Evolutionary conservation across 2,797 vertebrate species (phyloP).

Genomic region (Bradypus variegatus): DNA sequence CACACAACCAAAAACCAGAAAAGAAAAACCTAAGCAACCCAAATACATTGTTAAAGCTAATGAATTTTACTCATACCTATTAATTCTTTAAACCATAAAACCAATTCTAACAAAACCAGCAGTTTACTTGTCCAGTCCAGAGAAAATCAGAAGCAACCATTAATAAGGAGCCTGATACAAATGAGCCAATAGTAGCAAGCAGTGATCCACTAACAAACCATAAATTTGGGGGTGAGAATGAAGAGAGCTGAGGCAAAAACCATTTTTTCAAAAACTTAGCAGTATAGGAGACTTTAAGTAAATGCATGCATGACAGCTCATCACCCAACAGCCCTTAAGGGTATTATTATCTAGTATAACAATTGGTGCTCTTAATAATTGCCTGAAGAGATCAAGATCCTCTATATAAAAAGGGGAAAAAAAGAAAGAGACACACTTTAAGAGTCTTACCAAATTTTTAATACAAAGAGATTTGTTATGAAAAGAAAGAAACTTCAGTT

Average conservation of each 20-base stretch:
- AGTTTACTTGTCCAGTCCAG: background rate
- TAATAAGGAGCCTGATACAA: background rate
- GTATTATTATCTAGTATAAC: background rate
- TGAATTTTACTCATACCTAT: background rate
- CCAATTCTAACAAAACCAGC: background rate
- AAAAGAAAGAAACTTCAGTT: conserved; percentile 3
- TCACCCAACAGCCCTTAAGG: background rate
- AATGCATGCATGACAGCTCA: background rate
- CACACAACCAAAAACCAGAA: background rate
- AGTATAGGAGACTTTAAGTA: background rate
- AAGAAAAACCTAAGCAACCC: background rate
- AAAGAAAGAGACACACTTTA: background rate
- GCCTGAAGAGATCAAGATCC: background rate
- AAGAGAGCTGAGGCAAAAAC: background rate
- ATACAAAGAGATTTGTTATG: background rate
- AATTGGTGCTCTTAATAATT: background rate
- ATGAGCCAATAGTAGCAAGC: background rate
- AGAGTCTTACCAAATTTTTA: background rate
- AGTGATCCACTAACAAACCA: background rate
- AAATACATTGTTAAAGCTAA: background rate
- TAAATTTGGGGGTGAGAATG: background rate
- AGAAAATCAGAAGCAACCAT: background rate
- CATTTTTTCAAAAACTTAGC: background rate
- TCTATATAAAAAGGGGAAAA: background rate
- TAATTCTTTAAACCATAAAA: background rate